These are phyloP conservation scores for Drosophila quasianomalipes DNA, from an alignment of 2,888 invertebrate genomes.

Conservation along the genomic window DNA sequence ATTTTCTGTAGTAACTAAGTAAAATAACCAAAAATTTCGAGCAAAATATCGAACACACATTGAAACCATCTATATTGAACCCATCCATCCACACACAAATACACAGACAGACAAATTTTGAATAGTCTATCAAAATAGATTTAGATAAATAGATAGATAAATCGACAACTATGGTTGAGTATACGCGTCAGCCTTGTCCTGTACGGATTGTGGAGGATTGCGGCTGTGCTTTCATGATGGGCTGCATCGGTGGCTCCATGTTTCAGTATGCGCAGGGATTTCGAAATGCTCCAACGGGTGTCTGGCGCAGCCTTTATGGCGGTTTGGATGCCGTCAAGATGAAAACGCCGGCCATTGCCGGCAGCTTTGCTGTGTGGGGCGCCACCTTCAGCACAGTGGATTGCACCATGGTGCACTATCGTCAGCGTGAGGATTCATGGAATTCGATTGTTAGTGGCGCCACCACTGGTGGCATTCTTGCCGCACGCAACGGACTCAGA, in stretches of 20 bases:
- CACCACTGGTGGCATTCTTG: constrained; percentile 65
- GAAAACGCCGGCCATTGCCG: constrained; percentile 66
- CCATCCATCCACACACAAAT: not conserved
- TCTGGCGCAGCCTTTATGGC: constrained; percentile 63
- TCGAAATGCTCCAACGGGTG: constrained; percentile 61
- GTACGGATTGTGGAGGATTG: constrained; percentile 70
- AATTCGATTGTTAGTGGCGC: constrained; percentile 70
- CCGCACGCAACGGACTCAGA: constrained; percentile 65
- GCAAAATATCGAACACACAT: constrained; percentile 7
- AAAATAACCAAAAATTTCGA: constrained; percentile 15
- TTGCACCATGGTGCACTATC: constrained; percentile 60
- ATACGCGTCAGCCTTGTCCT: constrained; percentile 72
- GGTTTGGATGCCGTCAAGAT: constrained; percentile 65
- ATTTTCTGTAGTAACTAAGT: constrained; percentile 26
- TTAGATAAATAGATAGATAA: not conserved
- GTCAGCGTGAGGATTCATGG: constrained; percentile 68
- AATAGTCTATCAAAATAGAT: not conserved
- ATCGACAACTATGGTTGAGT: constrained; percentile 61
- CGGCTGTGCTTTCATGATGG: constrained; percentile 75
- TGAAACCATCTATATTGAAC: constrained; percentile 8
- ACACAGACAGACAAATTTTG: constrained; percentile 40
- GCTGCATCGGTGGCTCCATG: constrained; percentile 64
- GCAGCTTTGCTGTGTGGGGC: constrained; percentile 72
- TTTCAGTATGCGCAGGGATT: constrained; percentile 66
- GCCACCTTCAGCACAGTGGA: constrained; percentile 71